Percentiles rank a stretch among this genome's conserved stretches.
Conservation (phyloP, 2,113 vertebrate genomes). For the Charina bottae region DNA sequence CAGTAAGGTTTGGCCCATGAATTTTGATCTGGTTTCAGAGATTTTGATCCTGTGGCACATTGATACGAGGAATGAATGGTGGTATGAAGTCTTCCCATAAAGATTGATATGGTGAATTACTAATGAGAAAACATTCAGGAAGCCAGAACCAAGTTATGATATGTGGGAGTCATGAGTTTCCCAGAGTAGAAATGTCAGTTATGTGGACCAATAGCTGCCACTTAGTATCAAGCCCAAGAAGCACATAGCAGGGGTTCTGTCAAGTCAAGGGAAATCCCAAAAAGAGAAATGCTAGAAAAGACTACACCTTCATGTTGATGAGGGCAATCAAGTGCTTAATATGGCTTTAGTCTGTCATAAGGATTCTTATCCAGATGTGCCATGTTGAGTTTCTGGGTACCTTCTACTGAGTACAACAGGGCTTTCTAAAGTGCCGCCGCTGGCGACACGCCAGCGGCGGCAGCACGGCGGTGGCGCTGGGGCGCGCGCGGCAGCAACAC, state of each 20-base stretch:
- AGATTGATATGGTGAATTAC: background rate
- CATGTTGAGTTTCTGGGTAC: background rate
- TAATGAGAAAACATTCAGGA: background rate
- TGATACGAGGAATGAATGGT: background rate
- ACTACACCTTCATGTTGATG: background rate
- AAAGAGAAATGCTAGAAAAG: background rate
- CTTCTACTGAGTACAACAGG: background rate
- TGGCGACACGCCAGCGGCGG: no score
- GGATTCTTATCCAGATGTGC: background rate
- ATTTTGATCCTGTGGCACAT: background rate
- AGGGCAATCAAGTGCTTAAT: background rate
- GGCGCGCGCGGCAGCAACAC: no score
- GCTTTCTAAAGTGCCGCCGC: no score
- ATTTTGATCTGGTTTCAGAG: background rate
- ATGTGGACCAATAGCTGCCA: background rate
- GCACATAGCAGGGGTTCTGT: background rate
- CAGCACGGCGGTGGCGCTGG: no score
- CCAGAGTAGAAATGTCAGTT: background rate
- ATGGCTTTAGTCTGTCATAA: background rate
- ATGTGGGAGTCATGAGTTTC: background rate
- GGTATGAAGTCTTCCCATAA: background rate
- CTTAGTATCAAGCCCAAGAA: background rate
- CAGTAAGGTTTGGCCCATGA: background rate
- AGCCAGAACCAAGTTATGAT: background rate
- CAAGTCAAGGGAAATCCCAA: background rate